Conservation (phyloP, 2,113 vertebrate species). For the Callithrix jacchus region DNA sequence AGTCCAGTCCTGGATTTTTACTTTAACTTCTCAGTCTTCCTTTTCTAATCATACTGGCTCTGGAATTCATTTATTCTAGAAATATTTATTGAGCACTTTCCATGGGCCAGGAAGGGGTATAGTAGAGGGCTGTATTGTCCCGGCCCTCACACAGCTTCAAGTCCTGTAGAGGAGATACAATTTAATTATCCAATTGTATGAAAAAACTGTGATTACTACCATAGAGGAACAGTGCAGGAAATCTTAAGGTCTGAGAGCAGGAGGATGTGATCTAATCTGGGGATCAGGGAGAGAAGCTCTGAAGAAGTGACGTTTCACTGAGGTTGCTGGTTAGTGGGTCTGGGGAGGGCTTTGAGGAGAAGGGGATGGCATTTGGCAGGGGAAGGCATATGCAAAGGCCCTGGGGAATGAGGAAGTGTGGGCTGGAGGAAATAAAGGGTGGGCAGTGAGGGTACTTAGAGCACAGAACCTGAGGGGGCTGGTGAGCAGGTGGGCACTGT, state of each 20-base stretch:
- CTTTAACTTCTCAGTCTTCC: not conserved
- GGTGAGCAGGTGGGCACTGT: not conserved
- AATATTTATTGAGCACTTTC: not conserved
- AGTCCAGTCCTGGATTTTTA: not conserved
- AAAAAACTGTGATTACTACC: not conserved
- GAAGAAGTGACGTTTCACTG: not conserved
- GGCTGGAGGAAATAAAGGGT: not conserved
- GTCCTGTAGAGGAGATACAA: not conserved
- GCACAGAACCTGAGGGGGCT: not conserved
- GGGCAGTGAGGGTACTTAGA: not conserved
- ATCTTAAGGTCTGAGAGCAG: not conserved
- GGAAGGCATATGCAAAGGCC: not conserved
- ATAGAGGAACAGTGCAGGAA: not conserved
- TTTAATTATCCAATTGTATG: too few relatives aligned
- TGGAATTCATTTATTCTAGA: not conserved
- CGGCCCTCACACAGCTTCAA: accelerated
- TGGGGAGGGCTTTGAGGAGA: not conserved
- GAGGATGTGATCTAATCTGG: not conserved
- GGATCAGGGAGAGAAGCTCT: not conserved
- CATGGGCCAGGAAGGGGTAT: not conserved
- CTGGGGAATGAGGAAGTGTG: not conserved
- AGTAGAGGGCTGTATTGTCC: not conserved
- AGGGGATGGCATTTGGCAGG: not conserved
- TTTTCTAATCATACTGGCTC: not conserved
- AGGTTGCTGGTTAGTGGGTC: not conserved